Conservation (phyloP, 1,140 invertebrate species). For the Drosophila oshimai region DNA sequence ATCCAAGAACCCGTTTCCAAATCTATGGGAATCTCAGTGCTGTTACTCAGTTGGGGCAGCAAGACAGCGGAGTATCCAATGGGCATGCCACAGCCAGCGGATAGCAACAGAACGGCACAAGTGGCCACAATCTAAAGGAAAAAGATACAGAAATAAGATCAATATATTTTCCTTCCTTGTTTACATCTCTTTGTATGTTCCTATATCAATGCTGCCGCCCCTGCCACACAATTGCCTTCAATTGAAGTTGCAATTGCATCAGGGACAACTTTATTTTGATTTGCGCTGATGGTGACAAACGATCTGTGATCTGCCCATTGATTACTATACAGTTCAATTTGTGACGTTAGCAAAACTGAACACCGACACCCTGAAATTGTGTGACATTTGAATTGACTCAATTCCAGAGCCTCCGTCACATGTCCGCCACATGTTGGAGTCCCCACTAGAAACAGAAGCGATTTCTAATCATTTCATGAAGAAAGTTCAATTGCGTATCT, state of each 20-base stretch:
- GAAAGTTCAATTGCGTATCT: constrained; percentile 75
- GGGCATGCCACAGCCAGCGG: constrained; percentile 88
- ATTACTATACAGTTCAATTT: constrained; percentile 9
- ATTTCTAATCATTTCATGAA: constrained; percentile 51
- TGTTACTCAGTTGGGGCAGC: constrained; percentile 85
- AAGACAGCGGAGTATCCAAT: constrained; percentile 88
- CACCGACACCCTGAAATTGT: constrained; percentile 30
- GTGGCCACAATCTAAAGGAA: constrained; percentile 86
- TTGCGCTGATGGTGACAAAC: constrained; percentile 46
- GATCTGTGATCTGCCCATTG: constrained; percentile 32
- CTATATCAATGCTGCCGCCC: background rate
- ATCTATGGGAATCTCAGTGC: constrained; percentile 83
- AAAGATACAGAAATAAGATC: too few relatives aligned
- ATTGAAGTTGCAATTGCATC: constrained; percentile 60
- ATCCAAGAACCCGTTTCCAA: constrained; percentile 87
- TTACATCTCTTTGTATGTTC: too few relatives aligned
- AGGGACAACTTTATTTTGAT: constrained; percentile 26
- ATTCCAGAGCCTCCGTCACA: constrained; percentile 40
- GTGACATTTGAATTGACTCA: constrained; percentile 32
- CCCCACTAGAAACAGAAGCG: constrained; percentile 8
- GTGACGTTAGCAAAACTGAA: constrained; percentile 6
- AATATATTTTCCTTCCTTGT: too few relatives aligned
- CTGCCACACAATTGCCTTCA: constrained; percentile 41
- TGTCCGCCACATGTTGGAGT: constrained; percentile 48
- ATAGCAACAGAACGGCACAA: constrained; percentile 86